phyloP scores from a whole-genome alignment of 2,113 vertebrate species.

The Cephalopterus ornatus region DNA sequence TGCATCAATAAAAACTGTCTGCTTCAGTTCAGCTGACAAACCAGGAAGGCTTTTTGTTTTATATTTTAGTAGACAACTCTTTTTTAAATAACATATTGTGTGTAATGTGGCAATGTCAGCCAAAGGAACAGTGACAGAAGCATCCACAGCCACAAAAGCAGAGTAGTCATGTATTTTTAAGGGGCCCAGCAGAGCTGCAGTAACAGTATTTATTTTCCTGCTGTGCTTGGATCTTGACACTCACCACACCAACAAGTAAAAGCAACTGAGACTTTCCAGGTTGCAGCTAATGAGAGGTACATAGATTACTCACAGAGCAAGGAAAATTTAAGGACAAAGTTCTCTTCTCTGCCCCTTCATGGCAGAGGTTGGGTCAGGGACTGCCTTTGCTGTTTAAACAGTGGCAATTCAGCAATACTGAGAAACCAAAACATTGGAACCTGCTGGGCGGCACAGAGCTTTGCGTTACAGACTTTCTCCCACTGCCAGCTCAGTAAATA shows the following conservation, averaged over 20 bases:
- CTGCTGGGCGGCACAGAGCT: background rate
- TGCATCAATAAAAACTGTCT: background rate
- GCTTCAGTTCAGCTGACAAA: constrained; percentile 2
- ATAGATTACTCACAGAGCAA: background rate
- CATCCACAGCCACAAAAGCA: background rate
- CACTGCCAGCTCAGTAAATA: background rate
- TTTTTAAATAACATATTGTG: background rate
- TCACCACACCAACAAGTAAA: background rate
- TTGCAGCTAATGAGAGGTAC: background rate
- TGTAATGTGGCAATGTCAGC: background rate
- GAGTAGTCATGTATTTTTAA: background rate
- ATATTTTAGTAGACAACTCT: background rate
- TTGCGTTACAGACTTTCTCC: background rate
- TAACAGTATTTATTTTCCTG: background rate
- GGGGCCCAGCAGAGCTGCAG: background rate
- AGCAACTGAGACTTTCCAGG: background rate
- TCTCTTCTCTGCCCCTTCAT: background rate
- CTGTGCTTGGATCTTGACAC: background rate
- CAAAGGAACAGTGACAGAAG: background rate
- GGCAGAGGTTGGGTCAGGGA: background rate
- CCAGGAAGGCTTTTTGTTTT: constrained; percentile 4
- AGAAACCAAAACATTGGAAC: background rate
- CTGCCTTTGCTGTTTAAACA: background rate
- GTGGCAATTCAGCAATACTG: background rate
- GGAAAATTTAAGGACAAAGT: background rate